A percentile compares a stretch with the other conserved stretches of the same genome.
These are phyloP conservation scores for Lucifuga dentata DNA, from an alignment of 2,113 vertebrate species.

Conservation along the genomic window DNA sequence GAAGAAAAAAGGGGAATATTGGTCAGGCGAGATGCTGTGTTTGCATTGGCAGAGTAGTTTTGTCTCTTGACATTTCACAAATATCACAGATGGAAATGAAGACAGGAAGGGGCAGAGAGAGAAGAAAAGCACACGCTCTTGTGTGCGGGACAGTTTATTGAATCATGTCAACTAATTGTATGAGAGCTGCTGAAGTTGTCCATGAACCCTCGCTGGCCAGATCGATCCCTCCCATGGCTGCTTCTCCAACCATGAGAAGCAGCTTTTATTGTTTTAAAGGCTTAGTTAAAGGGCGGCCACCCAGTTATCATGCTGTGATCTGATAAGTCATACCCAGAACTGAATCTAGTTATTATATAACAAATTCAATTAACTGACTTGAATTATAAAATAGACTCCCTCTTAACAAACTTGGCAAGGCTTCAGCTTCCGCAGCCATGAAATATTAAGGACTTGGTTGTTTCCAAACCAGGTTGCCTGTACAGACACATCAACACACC, in stretches of 20 bases:
- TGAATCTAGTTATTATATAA: slow-evolving; percentile 29
- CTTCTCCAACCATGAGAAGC: slow-evolving; percentile 6
- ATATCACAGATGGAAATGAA: slow-evolving; percentile 36
- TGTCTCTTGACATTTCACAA: slow-evolving; percentile 60
- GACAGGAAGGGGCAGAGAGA: slow-evolving; percentile 29
- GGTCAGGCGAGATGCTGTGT: slow-evolving; percentile 7
- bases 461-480: slow-evolving; percentile 19
- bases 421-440: slow-evolving; percentile 9
- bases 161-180: slow-evolving; percentile 60
- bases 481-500: slow-evolving; percentile 43
- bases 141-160: slow-evolving; percentile 43
- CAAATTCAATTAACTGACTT: slow-evolving; percentile 38
- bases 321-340: slow-evolving; percentile 32
- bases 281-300: slow-evolving; percentile 47
- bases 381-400: slow-evolving; percentile 20
- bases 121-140: slow-evolving; percentile 7
- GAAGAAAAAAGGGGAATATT: background rate
- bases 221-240: slow-evolving; percentile 25
- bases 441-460: slow-evolving; percentile 5
- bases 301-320: slow-evolving; percentile 12
- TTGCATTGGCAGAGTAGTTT: slow-evolving; percentile 7
- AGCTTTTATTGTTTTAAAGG: slow-evolving; percentile 24
- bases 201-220: slow-evolving; percentile 11
- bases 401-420: slow-evolving; percentile 15
- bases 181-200: slow-evolving; percentile 34